Conservation (phyloP, 2,113 vertebrate species). For the Mohoua ochrocephala region DNA sequence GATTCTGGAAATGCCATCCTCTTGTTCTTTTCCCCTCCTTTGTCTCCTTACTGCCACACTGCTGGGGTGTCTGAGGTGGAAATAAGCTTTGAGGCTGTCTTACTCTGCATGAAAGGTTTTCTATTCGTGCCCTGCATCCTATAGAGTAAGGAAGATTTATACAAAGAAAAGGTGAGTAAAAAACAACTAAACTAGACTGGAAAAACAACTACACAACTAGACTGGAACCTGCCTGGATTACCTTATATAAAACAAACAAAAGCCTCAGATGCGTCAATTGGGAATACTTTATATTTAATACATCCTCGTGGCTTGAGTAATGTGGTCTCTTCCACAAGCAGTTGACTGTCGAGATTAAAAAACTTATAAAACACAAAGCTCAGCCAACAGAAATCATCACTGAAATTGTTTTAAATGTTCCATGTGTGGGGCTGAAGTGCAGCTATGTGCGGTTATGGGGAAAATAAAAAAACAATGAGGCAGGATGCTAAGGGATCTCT, state of each 20-base stretch:
- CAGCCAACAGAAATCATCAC: background rate
- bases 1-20: background rate
- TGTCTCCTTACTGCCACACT: background rate
- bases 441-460: background rate
- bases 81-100: background rate
- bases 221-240: background rate
- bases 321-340: background rate
- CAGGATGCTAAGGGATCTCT: background rate
- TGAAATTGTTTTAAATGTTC: background rate
- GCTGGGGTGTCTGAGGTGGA: background rate
- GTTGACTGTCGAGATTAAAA: background rate
- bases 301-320: background rate
- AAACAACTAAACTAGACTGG: background rate
- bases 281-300: background rate
- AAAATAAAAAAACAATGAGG: background rate
- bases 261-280: fast-evolving
- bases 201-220: no score
- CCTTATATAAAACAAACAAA: background rate
- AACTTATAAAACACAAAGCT: background rate
- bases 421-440: background rate
- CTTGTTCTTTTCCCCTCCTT: background rate
- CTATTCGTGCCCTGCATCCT: background rate
- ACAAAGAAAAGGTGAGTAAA: background rate
- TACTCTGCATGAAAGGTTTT: background rate
- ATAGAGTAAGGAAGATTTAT: background rate